Percentiles rank a stretch among this genome's conserved stretches.
These are phyloP conservation scores for Macroglossus sobrinus DNA, from an alignment of 2,113 vertebrate genomes.

Conservation along the genomic window DNA sequence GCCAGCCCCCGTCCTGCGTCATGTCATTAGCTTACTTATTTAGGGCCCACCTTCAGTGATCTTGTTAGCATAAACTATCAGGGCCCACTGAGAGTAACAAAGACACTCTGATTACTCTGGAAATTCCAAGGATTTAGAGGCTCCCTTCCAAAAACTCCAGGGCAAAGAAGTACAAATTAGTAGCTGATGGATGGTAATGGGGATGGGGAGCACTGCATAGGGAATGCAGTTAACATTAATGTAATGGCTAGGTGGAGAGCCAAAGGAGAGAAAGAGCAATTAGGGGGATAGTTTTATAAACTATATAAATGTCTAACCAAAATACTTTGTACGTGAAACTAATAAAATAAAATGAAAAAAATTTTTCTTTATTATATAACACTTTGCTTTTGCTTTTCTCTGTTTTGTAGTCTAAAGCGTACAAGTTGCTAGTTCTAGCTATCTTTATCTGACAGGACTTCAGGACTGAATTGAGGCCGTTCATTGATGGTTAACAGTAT, in stretches of 20 bases:
- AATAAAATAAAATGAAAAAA: too few species aligned
- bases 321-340: too few species aligned
- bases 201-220: too few species aligned
- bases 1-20: not conserved
- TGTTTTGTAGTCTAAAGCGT: not conserved
- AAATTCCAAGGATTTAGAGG: not conserved
- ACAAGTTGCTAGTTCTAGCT: not conserved
- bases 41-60: not conserved
- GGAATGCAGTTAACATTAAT: too few species aligned
- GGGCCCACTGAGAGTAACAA: not conserved
- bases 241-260: too few species aligned
- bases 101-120: not conserved
- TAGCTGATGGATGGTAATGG: too few species aligned
- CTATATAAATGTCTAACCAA: too few species aligned
- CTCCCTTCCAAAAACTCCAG: not conserved
- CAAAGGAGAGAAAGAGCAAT: too few species aligned
- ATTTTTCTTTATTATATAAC: not conserved
- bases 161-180: not conserved
- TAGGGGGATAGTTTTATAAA: too few species aligned
- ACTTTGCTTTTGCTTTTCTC: not conserved
- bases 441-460: not conserved
- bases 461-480: not conserved
- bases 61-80: not conserved
- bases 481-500: not conserved
- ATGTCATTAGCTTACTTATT: not conserved